Conservation (phyloP, 23 tunicate species). For the Clavelina lepadiformis region DNA sequence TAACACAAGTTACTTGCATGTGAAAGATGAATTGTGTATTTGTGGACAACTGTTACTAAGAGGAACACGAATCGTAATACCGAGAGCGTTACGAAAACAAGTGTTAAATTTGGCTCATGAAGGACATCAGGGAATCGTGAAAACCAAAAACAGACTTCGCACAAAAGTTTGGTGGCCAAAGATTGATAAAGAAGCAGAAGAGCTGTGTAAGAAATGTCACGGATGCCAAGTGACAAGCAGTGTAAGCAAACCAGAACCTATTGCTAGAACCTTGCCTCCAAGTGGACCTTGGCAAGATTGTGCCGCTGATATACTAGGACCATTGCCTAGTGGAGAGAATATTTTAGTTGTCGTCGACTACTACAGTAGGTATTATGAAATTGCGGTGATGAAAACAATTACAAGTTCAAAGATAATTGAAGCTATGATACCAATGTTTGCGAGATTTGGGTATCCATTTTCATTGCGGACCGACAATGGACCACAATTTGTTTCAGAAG, state of each 20-base stretch:
- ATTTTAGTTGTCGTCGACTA: constrained; percentile 31
- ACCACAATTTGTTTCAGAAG: constrained; percentile 29
- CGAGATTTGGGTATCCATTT: constrained; percentile 16
- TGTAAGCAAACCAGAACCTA: no score
- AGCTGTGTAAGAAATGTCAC: constrained; percentile 12
- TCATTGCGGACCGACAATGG: constrained; percentile 16
- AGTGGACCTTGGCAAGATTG: constrained; percentile 4
- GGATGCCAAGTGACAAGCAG: no score
- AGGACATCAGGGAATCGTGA: constrained; percentile 35
- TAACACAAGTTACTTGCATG: constrained; percentile 8
- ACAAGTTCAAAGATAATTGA: constrained; percentile 3
- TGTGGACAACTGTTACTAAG: constrained; percentile 8
- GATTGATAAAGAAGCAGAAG: constrained; percentile 28
- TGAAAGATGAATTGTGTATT: constrained; percentile 18
- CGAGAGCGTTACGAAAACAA: neutral
- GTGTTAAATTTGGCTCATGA: constrained; percentile 12
- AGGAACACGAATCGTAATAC: no score
- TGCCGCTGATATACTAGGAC: constrained; percentile 23
- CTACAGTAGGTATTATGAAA: constrained; percentile 18
- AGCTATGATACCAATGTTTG: constrained; percentile 2
- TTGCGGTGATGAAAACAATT: neutral
- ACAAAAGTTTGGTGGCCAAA: constrained; percentile 47
- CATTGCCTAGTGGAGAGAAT: constrained; percentile 28
- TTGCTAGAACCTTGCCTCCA: neutral
- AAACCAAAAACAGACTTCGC: constrained; percentile 22